phyloP scores from a whole-genome alignment of 2,888 invertebrate genomes.

The Drosophila merina region DNA sequence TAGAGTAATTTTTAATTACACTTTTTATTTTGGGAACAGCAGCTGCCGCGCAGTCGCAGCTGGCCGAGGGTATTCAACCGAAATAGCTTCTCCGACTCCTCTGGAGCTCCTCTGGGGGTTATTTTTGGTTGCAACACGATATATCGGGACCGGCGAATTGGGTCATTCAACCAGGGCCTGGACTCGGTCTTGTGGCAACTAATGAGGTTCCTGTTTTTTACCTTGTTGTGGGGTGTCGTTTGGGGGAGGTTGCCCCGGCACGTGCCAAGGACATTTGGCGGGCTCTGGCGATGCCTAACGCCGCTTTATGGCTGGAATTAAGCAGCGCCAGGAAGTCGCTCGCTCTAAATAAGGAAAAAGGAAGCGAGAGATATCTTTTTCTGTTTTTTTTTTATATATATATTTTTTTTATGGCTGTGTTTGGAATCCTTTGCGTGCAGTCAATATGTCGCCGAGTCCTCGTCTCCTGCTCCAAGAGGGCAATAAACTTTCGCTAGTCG shows the following conservation, averaged over 20 bases:
- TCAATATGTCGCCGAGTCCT: conserved; percentile 59
- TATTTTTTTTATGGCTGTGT: conserved; percentile 35
- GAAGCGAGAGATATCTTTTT: conserved; percentile 21
- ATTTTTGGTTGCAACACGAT: conserved; percentile 52
- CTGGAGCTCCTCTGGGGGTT: background rate
- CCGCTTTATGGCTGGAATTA: conserved; percentile 63
- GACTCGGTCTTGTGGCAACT: background rate
- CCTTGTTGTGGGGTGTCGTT: conserved; percentile 11
- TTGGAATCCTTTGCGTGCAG: conserved; percentile 76
- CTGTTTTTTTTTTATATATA: background rate
- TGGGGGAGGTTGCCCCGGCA: conserved; percentile 34
- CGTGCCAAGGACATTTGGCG: conserved; percentile 63
- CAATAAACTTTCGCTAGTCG: conserved; percentile 69
- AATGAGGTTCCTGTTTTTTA: background rate
- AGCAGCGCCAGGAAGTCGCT: conserved; percentile 71
- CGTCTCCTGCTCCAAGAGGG: conserved; percentile 58
- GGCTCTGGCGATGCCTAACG: conserved; percentile 12
- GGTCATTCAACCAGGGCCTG: conserved; percentile 65
- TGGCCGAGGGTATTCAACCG: conserved; percentile 62
- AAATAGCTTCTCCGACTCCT: conserved; percentile 7
- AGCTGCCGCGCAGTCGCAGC: conserved; percentile 73
- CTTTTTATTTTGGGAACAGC: conserved; percentile 55
- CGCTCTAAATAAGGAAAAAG: conserved; percentile 15
- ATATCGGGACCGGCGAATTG: conserved; percentile 54
- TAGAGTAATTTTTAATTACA: conserved; percentile 72